Conservation (phyloP, 2,113 vertebrate species). For the Gasterosteus nipponicus region DNA sequence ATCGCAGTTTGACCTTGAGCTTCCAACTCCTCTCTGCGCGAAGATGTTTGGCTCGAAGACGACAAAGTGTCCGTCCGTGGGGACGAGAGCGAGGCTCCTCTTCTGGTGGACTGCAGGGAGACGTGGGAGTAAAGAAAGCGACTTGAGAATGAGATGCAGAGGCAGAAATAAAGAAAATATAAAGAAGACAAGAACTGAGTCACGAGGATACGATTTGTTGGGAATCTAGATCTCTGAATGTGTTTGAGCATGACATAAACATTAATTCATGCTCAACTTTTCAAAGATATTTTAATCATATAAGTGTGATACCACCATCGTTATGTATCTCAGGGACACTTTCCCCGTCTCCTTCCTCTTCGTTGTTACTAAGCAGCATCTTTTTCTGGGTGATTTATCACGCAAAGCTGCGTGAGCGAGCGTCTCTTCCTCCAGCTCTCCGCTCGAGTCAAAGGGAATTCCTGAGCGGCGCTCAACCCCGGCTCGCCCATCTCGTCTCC, state of each 20-base stretch:
- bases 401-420: no score
- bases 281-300: no score
- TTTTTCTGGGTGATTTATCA: no score
- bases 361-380: no score
- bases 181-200: neutral
- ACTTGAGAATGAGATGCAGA: neutral
- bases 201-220: constrained; percentile 8
- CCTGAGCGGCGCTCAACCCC: constrained; percentile 49
- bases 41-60: constrained; percentile 2
- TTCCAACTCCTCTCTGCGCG: neutral
- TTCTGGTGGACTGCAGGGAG: constrained; percentile 5
- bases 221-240: neutral
- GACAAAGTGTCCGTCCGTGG: constrained; percentile 9
- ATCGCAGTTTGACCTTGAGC: constrained; percentile 17
- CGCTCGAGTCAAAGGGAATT: constrained; percentile 67
- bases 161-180: neutral
- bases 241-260: neutral
- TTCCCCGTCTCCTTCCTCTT: no score
- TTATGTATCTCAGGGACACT: no score
- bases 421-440: constrained; percentile 38
- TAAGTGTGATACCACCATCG: no score
- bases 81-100: constrained; percentile 6
- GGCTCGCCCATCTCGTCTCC: constrained; percentile 46
- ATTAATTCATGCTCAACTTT: no score
- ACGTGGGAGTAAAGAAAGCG: neutral